Percentiles rank a stretch among this genome's conserved stretches.
phyloP scores from a whole-genome alignment of 2,113 vertebrate genomes.

The Ctenodactylus gundi region DNA sequence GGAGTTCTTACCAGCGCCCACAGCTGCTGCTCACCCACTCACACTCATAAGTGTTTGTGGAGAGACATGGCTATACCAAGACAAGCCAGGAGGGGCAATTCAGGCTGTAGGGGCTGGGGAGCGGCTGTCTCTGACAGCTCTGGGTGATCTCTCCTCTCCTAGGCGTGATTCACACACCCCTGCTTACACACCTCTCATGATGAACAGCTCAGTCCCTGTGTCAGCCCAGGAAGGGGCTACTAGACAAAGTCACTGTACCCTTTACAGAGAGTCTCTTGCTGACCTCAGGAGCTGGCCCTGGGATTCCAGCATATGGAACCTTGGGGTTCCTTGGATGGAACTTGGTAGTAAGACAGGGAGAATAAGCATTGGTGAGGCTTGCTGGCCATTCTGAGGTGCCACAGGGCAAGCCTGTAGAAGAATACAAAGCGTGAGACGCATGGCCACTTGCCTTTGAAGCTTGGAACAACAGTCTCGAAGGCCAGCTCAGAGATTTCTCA shows the following conservation, averaged over 20 bases:
- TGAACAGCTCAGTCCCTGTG: background rate
- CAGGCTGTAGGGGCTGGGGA: background rate
- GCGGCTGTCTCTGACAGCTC: background rate
- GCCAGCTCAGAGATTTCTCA: background rate
- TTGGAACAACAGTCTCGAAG: background rate
- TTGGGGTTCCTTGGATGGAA: background rate
- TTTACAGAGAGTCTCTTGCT: background rate
- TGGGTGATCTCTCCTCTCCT: background rate
- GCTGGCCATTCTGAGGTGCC: background rate
- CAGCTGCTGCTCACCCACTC: background rate
- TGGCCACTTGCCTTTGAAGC: background rate
- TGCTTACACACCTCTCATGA: background rate
- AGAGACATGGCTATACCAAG: background rate
- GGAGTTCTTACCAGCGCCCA: background rate
- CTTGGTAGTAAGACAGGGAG: background rate
- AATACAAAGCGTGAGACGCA: no score
- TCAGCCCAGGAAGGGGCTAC: background rate
- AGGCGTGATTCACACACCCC: background rate
- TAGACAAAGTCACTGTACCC: background rate
- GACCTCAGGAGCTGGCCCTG: background rate
- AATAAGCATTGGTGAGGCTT: background rate
- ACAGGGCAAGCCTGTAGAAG: background rate
- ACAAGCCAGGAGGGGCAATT: background rate
- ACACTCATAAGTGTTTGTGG: background rate
- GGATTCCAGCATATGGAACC: background rate